Evolutionary conservation across 2,113 vertebrate species (phyloP).

Genomic region (Recurvirostra avosetta): DNA sequence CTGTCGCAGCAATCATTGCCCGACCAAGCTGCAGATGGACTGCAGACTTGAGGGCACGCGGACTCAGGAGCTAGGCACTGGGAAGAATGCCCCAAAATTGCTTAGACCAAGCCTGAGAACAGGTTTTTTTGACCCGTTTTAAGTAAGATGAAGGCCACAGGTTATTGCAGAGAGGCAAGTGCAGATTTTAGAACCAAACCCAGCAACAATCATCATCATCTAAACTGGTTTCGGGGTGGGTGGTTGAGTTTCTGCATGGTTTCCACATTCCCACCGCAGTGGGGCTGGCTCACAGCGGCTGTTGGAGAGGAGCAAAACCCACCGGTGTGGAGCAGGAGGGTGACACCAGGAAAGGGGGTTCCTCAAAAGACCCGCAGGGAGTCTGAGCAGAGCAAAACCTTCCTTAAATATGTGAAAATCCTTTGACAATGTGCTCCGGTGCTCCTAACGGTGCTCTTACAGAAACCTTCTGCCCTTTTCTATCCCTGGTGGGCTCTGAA

Average conservation of each 20-base stretch:
- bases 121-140: background rate
- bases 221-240: background rate
- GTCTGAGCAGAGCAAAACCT: background rate
- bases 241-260: background rate
- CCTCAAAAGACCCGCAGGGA: background rate
- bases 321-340: background rate
- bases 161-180: background rate
- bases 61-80: background rate
- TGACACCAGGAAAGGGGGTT: accelerated
- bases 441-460: accelerated
- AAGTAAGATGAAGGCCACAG: background rate
- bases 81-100: background rate
- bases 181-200: background rate
- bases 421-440: background rate
- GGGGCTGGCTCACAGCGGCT: accelerated
- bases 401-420: accelerated
- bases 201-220: accelerated
- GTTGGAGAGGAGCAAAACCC: background rate
- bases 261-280: accelerated
- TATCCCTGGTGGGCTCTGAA: accelerated
- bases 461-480: background rate
- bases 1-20: background rate
- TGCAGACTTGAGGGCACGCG: accelerated
- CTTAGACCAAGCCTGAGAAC: background rate
- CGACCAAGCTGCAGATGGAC: background rate